Conservation (phyloP, 2,113 vertebrate genomes). For the Ammodytes dubius region DNA sequence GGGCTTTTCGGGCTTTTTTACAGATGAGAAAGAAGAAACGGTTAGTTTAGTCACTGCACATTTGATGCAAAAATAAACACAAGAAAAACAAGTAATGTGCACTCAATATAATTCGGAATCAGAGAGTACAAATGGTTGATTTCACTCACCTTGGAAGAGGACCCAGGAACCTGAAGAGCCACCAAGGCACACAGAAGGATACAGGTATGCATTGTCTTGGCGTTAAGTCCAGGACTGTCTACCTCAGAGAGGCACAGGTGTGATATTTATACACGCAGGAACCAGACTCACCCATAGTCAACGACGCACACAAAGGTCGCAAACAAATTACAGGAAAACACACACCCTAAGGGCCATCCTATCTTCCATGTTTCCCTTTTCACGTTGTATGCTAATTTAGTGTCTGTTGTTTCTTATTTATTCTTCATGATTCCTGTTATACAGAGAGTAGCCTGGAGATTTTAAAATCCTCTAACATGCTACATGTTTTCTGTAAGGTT, state of each 20-base stretch:
- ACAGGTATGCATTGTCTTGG: neutral
- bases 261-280: constrained; percentile 21
- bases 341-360: constrained; percentile 19
- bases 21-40: constrained; percentile 11
- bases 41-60: neutral
- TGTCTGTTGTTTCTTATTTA: neutral
- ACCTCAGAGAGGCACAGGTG: neutral
- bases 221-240: neutral
- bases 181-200: constrained; percentile 32
- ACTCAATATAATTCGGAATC: neutral
- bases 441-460: neutral
- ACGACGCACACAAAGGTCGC: neutral
- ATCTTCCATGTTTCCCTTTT: neutral
- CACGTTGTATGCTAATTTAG: neutral
- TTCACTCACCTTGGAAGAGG: constrained; percentile 31
- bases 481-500: neutral
- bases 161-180: constrained; percentile 44
- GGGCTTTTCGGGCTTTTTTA: constrained; percentile 15
- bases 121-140: neutral
- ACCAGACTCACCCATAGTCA: too few species aligned
- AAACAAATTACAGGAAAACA: neutral
- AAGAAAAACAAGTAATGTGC: neutral
- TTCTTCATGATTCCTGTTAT: neutral
- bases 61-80: neutral
- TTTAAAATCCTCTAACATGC: neutral